A percentile compares a stretch with the other conserved stretches of the same genome.
These are phyloP conservation scores for Poeciliopsis retropinna DNA, from an alignment of 2,113 vertebrate genomes.

Conservation along the genomic window DNA sequence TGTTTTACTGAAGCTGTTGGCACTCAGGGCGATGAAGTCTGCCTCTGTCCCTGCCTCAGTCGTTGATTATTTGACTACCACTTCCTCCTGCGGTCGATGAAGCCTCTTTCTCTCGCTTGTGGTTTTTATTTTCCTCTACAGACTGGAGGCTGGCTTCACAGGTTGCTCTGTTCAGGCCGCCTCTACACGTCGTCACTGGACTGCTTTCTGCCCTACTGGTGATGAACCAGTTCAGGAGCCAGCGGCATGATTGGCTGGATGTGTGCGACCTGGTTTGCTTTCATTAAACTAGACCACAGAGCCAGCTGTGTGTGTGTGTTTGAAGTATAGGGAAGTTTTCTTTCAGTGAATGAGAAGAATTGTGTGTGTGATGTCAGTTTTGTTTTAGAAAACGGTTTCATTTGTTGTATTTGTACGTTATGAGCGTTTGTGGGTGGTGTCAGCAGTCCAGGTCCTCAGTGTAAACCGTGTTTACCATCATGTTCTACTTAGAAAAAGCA, in stretches of 20 bases:
- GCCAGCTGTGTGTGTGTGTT: neutral
- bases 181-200: neutral
- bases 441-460: no score
- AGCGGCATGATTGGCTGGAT: conserved; percentile 31
- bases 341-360: no score
- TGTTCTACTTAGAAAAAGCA: no score
- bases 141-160: neutral
- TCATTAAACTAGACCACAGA: conserved; percentile 44
- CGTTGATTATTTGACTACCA: conserved; percentile 32
- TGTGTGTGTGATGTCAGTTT: no score
- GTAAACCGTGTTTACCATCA: no score
- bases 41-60: conserved; percentile 21
- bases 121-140: conserved; percentile 19
- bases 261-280: conserved; percentile 56
- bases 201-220: neutral
- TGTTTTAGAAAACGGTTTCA: no score
- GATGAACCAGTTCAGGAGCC: conserved; percentile 52
- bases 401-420: no score
- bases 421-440: no score
- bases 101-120: conserved; percentile 5
- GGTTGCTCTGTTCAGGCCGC: neutral
- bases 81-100: conserved; percentile 17
- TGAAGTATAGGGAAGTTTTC: no score
- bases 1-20: neutral
- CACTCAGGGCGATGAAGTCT: neutral